Base-by-base conservation (phyloP, 2,888 invertebrate species). In the Dasypolia templi region DNA sequence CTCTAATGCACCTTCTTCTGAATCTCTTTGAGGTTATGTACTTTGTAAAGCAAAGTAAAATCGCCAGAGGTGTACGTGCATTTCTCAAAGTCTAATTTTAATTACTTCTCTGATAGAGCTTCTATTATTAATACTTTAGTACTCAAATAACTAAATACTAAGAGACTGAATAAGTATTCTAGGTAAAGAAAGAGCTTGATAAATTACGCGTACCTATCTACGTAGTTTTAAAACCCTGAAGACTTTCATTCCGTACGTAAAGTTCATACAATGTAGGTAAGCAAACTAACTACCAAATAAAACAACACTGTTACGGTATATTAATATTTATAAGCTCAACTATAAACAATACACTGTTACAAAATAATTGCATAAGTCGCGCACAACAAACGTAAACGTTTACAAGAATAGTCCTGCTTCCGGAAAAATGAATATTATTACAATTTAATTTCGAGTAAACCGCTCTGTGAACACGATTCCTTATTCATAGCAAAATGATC, bases 371-470 rank as follows among this genome's bases (percentile, higher is more conserved):
- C 72, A 81, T 65, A 72, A 81, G 53, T 59, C 75, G 49, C 71
- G 75, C 59, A 68, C 68, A 76, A 72, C 65, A 32, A 71, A 73
- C 62, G 29, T 63, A 76, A 85, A 79, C 62, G 58, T 77, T 79
- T 82, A 79, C 82, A 61, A 73, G 62, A 72, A 84, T 77, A 84
- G 65, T 67, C 46, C 66, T 75, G 83, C 82, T 84, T 85, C 82
- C 77, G 82, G 84, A 86, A 81, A 88, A 87, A 85, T 85, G 77
- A 86, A 89, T 86, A 86, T 83, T 81, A 87, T 84, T 86, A 84
- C 81, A 82, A 75, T 86, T 83, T 81, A 81, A 79, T 82, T 85
- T 75, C 81, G 66, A 77, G 68, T 79, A 79, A 82, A 79, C 71
- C 68, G 64, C 63, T 70, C 49, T 72, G 51, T 35, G 26, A 66